Base-by-base conservation (phyloP, 2,113 vertebrate species). In the Hyaena hyaena region DNA sequence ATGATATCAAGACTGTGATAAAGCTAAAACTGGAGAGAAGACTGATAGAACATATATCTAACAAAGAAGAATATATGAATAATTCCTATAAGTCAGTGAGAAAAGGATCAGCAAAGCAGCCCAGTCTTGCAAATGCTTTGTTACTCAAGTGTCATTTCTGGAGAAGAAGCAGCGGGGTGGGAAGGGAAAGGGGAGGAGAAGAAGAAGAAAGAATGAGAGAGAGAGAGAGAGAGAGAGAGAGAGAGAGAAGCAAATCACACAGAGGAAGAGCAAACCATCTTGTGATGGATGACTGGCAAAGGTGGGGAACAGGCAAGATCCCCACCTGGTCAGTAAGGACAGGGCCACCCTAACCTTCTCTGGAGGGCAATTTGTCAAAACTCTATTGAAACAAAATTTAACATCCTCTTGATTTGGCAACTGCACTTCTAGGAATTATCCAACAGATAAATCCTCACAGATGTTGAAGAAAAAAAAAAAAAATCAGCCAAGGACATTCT, bases 341-440 rank as follows among this genome's bases (percentile, higher is more conserved):
- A 39, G 31, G 58, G 83, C 21, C 33, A 43, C 16, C 23, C 48
- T 10, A 79, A 21, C 43, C 33, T 77, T 69, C 65, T 68, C 5
- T 16, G 26, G 50, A 85, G 23, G 3, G 58, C 66, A 86, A 90
- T n/a, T 6, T 48, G 35, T 94, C 80, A 71, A 66, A 76, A 89
- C 45, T 31, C 35, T 39, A 69, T 17, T 10, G 53, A 85, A 84
- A 24, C 2, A 31, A 33, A 0, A 3, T 6, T 8, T 31, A 50
- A 63, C 4, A 23, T 66, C 35, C 73, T 8, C 74, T 91, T 65
- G n/a, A 79, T 21, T 69, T 55, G 92, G 88, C 55, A 94, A 85
- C 10, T 39, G 48, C 9, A 55, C 53, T 86, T 91, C 66, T 55
- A 33, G 73, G 28, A 86, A 92, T 91, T 88, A 71, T 28, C 71